Base-by-base conservation (phyloP, 2,888 invertebrate species). In the Netelia inedita region DNA sequence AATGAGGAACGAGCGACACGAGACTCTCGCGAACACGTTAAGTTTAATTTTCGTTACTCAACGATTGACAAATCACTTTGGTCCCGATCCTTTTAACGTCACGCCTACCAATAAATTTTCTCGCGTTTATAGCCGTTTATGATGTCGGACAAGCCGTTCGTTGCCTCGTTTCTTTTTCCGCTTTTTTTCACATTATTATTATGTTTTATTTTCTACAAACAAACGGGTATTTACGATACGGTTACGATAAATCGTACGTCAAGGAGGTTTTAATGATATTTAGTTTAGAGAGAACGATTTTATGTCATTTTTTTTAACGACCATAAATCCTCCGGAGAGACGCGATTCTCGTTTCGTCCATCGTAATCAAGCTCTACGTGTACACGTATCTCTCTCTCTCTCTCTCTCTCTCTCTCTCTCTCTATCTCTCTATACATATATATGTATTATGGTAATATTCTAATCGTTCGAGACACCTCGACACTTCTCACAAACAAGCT, bases 381-480 rank as follows among this genome's bases (percentile, higher is more conserved):
- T 28, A 59, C 21, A 57, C 6, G 59, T 41, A 46, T 43, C 57
- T 16, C 50, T 53, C 35, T 0, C 68, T 14, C n/a, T 76, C 53
- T 46, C 11, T 61, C 16, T 8, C 28, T 1, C 68, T 14, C n/a
- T 76, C 53, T 46, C 11, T 61, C 16, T 8, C n/a, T 63, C 28
- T 1, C 66, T 14, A 23, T 76, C 50, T 43, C 11, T 61, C 11
- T 9, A 41, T 50, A 55, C 16, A 23, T 63, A 1, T 72, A 55
- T 55, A 41, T 75, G 11, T 65, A 89, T 91, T 90, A 91, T 89
- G 91, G 84, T 88, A 90, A 90, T 92, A 85, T 89, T 90, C 88
- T 92, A 92, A 93, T 92, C 91, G 91, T 90, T 89, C 86, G 87
- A 86, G 92, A 92, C 91, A 91, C 90, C 90, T 89, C 91, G 91